Conservation (phyloP, 1,140 invertebrate genomes). For the Lepidurus packardi region DNA sequence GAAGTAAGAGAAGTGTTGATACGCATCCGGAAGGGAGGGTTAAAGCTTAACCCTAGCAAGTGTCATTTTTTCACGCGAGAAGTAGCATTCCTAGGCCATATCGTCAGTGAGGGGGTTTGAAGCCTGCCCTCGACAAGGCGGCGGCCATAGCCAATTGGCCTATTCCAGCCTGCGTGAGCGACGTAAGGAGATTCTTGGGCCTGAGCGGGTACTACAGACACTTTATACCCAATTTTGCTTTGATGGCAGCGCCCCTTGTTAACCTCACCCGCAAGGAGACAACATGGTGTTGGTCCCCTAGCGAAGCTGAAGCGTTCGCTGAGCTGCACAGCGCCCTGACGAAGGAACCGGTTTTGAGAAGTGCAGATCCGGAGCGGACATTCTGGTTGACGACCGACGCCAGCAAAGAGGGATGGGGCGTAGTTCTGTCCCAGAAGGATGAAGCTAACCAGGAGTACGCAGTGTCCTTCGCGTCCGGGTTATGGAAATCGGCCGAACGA, state of each 20-base stretch:
- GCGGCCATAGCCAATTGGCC: conserved; percentile 40
- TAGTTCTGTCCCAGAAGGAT: conserved; percentile 34
- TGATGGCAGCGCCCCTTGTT: conserved; percentile 40
- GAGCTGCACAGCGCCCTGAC: not conserved
- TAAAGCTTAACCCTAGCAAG: not conserved
- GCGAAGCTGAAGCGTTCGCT: not conserved
- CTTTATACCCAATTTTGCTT: conserved; percentile 43
- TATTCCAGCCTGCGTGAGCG: not conserved
- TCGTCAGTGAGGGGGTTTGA: not conserved
- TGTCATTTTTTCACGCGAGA: not conserved
- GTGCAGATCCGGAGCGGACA: not conserved
- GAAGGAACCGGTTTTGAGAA: not conserved
- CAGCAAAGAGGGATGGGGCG: conserved; percentile 9
- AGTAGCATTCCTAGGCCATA: not conserved
- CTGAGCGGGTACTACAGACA: conserved; percentile 45
- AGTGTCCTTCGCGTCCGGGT: conserved; percentile 41
- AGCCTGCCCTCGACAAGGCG: conserved; percentile 26
- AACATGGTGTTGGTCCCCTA: not conserved
- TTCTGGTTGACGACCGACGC: not conserved
- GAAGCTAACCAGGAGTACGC: conserved; percentile 34
- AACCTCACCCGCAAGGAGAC: conserved; percentile 28
- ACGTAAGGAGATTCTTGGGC: conserved; percentile 44
- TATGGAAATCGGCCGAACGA: conserved; percentile 41
- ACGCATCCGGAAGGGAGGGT: not conserved
- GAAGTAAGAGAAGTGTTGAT: conserved; percentile 23